Evolutionary conservation across 2,797 vertebrate species (phyloP).

Genomic region (Lagocephalus sceleratus): DNA sequence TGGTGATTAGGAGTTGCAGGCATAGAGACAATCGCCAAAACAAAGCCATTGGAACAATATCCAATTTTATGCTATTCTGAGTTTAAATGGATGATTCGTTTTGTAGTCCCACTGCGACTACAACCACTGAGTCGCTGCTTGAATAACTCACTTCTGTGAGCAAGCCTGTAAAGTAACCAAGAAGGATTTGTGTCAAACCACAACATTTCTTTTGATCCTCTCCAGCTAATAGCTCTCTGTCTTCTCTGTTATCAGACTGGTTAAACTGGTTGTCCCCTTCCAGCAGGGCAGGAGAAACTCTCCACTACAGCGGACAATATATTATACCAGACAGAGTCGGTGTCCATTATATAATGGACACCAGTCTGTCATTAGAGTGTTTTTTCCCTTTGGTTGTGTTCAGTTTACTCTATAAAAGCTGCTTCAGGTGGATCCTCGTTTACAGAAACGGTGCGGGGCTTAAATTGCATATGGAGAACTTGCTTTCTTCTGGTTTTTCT

Average conservation of each 20-base stretch:
- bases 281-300: constrained; percentile 10
- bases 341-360: too few species aligned
- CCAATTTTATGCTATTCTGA: constrained; percentile 43
- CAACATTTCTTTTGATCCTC: constrained; percentile 21
- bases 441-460: too few species aligned
- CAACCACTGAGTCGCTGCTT: constrained; percentile 54
- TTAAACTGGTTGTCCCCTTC: constrained; percentile 1
- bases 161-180: constrained; percentile 41
- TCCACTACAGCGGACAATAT: background rate
- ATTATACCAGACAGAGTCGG: too few species aligned
- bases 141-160: constrained; percentile 57
- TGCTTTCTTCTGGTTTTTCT: too few species aligned
- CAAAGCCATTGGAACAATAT: constrained; percentile 45
- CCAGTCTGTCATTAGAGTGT: too few species aligned
- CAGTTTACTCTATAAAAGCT: too few species aligned
- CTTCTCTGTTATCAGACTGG: background rate
- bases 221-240: constrained; percentile 8
- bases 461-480: too few species aligned
- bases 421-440: too few species aligned
- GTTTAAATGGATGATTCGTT: constrained; percentile 48
- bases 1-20: constrained; percentile 33
- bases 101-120: constrained; percentile 34
- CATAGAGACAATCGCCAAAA: constrained; percentile 48
- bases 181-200: constrained; percentile 35
- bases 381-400: too few species aligned